Evolutionary conservation across 2,797 vertebrate species (phyloP).

Genomic region (Melanogrammus aeglefinus): DNA sequence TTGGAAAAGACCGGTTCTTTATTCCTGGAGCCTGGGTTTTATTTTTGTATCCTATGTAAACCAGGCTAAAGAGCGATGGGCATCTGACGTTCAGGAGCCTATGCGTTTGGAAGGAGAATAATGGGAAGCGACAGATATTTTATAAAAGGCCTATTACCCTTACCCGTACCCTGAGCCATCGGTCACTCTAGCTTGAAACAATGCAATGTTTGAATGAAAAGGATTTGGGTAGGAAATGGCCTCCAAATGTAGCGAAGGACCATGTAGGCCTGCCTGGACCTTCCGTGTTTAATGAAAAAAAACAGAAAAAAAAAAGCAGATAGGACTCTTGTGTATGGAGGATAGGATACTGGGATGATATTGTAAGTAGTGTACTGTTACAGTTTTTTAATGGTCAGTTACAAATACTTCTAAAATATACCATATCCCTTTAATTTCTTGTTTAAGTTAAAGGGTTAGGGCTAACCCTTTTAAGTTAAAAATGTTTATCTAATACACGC

Average conservation of each 20-base stretch:
- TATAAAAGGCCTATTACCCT: not conserved
- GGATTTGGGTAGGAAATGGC: too few relatives aligned
- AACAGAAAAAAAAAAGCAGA: not conserved
- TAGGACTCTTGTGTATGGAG: not conserved
- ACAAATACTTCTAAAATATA: constrained; percentile 32
- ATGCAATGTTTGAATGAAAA: not conserved
- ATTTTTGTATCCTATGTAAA: too few relatives aligned
- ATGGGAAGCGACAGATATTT: not conserved
- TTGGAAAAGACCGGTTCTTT: not conserved
- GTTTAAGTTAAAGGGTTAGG: too few relatives aligned
- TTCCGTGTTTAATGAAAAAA: not conserved
- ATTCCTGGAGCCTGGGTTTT: too few relatives aligned
- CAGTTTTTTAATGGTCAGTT: constrained; percentile 35
- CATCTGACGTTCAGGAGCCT: not conserved
- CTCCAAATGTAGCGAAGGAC: too few relatives aligned
- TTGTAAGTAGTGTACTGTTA: constrained; percentile 10
- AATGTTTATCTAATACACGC: not conserved
- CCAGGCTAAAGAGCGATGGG: not conserved
- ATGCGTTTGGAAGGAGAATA: not conserved
- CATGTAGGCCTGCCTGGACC: too few relatives aligned
- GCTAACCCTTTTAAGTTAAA: not conserved
- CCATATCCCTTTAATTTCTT: too few relatives aligned
- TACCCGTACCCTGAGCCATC: not conserved
- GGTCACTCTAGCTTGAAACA: not conserved
- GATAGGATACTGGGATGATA: not conserved